Evolutionary conservation across 1,140 invertebrate genomes (phyloP).

Genomic region (Sarcophaga bullata): DNA sequence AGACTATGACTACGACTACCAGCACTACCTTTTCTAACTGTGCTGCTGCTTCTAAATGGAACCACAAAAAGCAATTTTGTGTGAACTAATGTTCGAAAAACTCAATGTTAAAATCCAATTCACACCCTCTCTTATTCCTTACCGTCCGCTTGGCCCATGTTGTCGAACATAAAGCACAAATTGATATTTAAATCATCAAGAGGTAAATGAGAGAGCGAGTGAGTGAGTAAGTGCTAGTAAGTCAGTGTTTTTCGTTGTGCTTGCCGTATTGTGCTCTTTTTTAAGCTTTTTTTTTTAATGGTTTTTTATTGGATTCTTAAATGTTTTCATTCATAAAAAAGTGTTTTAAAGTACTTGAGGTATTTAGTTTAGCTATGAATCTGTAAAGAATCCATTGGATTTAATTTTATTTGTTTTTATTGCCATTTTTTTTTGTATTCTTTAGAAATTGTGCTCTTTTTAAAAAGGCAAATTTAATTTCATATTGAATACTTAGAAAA

Average conservation of each 20-base stretch:
- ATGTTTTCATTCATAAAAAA: background rate
- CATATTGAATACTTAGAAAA: background rate
- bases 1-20: background rate
- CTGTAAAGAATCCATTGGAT: slow-evolving; percentile 1
- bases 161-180: background rate
- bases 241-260: too few species aligned
- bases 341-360: background rate
- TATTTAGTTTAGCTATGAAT: background rate
- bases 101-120: slow-evolving; percentile 3
- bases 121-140: too few species aligned
- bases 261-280: background rate
- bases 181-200: slow-evolving; percentile 20
- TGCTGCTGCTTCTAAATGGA: background rate
- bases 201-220: background rate
- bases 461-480: background rate
- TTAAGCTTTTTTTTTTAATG: background rate
- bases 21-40: background rate
- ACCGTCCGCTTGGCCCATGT: too few species aligned
- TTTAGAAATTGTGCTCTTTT: background rate
- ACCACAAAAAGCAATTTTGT: slow-evolving; percentile 28
- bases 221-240: too few species aligned
- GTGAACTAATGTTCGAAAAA: slow-evolving; percentile 21
- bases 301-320: slow-evolving; percentile 6
- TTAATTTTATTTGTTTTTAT: background rate
- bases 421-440: background rate